Percentiles rank a stretch among this genome's conserved stretches.
phyloP scores from a whole-genome alignment of 1,140 invertebrate species.

The Anthonomus grandis region DNA sequence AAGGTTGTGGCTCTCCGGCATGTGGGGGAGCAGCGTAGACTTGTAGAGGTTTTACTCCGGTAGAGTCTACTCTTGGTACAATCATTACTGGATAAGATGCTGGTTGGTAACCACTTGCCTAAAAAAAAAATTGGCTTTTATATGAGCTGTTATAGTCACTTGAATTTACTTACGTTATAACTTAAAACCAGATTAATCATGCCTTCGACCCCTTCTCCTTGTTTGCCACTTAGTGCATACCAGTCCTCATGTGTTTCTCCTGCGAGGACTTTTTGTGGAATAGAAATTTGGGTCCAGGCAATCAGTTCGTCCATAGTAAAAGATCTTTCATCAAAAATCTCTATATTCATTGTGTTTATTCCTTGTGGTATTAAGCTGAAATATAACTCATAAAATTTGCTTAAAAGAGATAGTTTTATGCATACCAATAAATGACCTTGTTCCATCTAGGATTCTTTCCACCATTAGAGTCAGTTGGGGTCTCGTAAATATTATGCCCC shows the following conservation, averaged over 20 bases:
- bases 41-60: constrained; percentile 49
- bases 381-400: constrained; percentile 33
- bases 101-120: constrained; percentile 30
- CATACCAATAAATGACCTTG: constrained; percentile 85
- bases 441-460: constrained; percentile 95
- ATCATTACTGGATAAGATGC: constrained; percentile 34
- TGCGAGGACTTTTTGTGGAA: constrained; percentile 77
- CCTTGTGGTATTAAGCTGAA: constrained; percentile 80
- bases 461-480: constrained; percentile 89
- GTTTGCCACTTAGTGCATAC: constrained; percentile 87
- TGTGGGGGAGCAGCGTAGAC: constrained; percentile 50
- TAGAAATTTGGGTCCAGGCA: constrained; percentile 84
- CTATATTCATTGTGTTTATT: constrained; percentile 83
- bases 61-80: constrained; percentile 41
- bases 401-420: no score
- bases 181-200: constrained; percentile 74
- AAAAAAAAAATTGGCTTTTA: no score
- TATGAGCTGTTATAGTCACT: no score
- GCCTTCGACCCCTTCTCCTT: constrained; percentile 91
- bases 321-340: constrained; percentile 96
- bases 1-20: constrained; percentile 30
- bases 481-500: constrained; percentile 92
- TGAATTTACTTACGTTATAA: constrained; percentile 71
- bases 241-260: constrained; percentile 92
- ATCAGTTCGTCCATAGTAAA: constrained; percentile 95